Base-by-base conservation (phyloP, 2,888 invertebrate species). In the Apocheima hispidaria region DNA sequence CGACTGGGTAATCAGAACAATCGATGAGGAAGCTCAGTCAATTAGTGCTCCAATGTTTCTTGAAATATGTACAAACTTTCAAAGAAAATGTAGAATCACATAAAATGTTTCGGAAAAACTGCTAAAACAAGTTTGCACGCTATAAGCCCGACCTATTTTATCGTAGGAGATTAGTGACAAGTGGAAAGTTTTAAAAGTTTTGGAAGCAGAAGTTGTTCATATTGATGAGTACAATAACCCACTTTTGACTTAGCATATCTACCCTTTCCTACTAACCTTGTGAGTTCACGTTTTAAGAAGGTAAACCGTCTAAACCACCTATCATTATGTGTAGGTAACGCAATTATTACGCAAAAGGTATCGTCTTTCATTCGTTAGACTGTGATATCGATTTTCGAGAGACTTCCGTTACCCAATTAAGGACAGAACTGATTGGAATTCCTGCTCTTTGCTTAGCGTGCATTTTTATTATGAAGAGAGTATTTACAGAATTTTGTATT, bases 361-460 rank as follows among this genome's bases (percentile, higher is more conserved):
- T 56, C 51, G 40, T 5, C 18, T 51, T 57, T 38, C 53, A 43
- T 59, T 63, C 49, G 49, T 57, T 63, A 52, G 54, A 35, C 23
- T 4, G 16, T 33, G 16, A 40, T 53, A 59, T 59, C 46, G 58
- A 52, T 52, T 23, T 48, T 48, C 40, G 16, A 26, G 35, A 36
- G 48, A 28, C 14, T 56, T 38, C 51, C 38, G 6, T 7, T 36
- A 2, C 28, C 26, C 43, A 43, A 57, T 50, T 57, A 51, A 26
- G 21, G 41, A 30, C 44, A 2, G 23, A 21, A 26, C 9, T 38
- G 14, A 23, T 23, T 16, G 26, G 14, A 12, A 26, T 43, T 36
- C 1, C 16, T 50, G 9, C 10, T n/a, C 12, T n/a, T 30, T 20
- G 18, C 46, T 30, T 16, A 18, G 1, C n/a, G n/a, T 48, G 28